Evolutionary conservation across 2,797 vertebrate species (phyloP).

Genomic region (Phrynocephalus vlangalii): DNA sequence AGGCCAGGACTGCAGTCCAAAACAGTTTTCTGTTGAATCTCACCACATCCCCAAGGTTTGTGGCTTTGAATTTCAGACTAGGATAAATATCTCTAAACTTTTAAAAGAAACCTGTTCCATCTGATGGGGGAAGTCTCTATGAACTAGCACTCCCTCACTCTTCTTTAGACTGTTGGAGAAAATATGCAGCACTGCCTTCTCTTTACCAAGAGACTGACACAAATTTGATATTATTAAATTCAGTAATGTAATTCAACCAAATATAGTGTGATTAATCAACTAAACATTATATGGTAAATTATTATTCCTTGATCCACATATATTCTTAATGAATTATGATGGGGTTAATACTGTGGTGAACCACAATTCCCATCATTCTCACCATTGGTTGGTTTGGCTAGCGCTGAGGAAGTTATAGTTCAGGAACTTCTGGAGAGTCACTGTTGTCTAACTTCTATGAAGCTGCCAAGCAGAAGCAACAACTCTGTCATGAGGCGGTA

Average conservation of each 20-base stretch:
- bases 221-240: not conserved
- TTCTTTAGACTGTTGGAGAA: not conserved
- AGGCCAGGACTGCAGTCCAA: constrained; percentile 35
- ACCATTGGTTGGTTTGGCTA: not conserved
- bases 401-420: not conserved
- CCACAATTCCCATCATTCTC: not conserved
- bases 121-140: not conserved
- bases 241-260: not conserved
- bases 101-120: constrained; percentile 16
- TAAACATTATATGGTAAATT: not conserved
- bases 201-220: not conserved
- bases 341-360: not conserved
- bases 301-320: not conserved
- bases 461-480: not conserved
- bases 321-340: not conserved
- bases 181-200: not conserved
- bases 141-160: not conserved
- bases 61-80: constrained; percentile 17
- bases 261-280: not conserved
- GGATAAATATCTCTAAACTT: constrained; percentile 7
- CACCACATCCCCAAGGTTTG: constrained; percentile 20
- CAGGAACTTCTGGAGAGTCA: not conserved
- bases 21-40: constrained; percentile 19
- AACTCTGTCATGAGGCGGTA: not conserved
- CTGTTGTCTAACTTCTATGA: not conserved